Evolutionary conservation across 2,797 vertebrate species (phyloP), one percentile per base, ranked within the genome.

Genomic region (Sphaeramia orbicularis): DNA sequence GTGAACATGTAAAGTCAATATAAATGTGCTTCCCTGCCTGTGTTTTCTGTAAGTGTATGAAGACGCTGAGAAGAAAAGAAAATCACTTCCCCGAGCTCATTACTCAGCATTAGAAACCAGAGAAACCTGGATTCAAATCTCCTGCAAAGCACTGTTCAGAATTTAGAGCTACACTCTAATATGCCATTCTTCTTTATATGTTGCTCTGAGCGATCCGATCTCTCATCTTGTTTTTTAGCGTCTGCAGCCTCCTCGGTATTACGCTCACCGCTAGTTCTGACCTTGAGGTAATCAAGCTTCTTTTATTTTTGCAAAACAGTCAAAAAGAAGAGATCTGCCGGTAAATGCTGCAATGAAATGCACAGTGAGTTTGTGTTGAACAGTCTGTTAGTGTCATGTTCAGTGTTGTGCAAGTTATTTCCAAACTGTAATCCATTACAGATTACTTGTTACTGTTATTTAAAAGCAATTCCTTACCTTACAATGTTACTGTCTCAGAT

Each of bases 11-110:
- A 36, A 61, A 65, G 51, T 21, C 57, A 55, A 27, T 50, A 40
- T 38, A 37, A 75, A 81, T 44, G 75, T 42, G 51, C 60, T 38
- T 0, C 12, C 30, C 44, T 66, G 64, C 40, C 30, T 59, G 56
- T 52, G 9, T 56, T 72, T 63, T 71, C 24, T 38, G 42, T 47
- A 38, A 36, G n/a, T 65, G 21, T 44, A 55, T 44, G 41, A 71
- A 52, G 62, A 83, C 54, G 55, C 65, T 62, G 65, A 54, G 56
- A 13, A 35, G 53, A 76, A 58, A 64, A 71, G 35, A 74, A 65
- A 77, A 71, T 51, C 18, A 36, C 35, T 41, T 50, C 43, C 10
- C 13, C 52, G 49, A 77, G 60, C 69, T 79, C 57, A 66, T 85
- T 81, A 70, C 35, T 70, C 30, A 32, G 44, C 53, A 78, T 80